Evolutionary conservation across 2,888 invertebrate genomes (phyloP).

Genomic region (Noctua comes): DNA sequence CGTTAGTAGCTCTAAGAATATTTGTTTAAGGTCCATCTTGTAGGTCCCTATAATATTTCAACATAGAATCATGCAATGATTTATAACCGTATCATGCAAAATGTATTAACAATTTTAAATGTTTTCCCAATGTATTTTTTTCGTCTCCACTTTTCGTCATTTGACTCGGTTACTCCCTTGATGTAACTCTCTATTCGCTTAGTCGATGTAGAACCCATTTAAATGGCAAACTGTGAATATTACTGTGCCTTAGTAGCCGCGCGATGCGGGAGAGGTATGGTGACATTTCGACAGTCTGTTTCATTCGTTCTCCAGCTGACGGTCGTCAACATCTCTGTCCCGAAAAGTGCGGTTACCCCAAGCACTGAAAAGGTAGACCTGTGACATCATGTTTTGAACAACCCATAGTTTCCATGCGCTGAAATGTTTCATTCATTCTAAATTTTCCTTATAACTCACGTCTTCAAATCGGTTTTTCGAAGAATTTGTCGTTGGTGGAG

Average conservation of each 20-base stretch:
- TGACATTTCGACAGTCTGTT: neutral
- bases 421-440: neutral
- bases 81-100: conserved; percentile 14
- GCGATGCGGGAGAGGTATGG: neutral
- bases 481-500: conserved; percentile 56
- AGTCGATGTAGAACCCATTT: neutral
- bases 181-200: neutral
- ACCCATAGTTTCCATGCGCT: conserved; percentile 26
- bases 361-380: neutral
- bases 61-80: conserved; percentile 12
- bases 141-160: neutral
- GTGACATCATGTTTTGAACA: neutral
- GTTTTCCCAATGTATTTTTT: neutral
- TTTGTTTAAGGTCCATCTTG: neutral
- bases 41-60: neutral
- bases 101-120: too few relatives aligned
- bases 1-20: neutral
- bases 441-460: conserved; percentile 67
- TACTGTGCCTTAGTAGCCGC: neutral
- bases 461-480: conserved; percentile 62
- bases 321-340: neutral
- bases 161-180: neutral
- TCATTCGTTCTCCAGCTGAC: neutral
- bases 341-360: neutral
- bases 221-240: conserved; percentile 6